Percentiles rank a stretch among this genome's conserved stretches.
Evolutionary conservation across 2,797 vertebrate species (phyloP).

Genomic region (Oophaga sylvatica): DNA sequence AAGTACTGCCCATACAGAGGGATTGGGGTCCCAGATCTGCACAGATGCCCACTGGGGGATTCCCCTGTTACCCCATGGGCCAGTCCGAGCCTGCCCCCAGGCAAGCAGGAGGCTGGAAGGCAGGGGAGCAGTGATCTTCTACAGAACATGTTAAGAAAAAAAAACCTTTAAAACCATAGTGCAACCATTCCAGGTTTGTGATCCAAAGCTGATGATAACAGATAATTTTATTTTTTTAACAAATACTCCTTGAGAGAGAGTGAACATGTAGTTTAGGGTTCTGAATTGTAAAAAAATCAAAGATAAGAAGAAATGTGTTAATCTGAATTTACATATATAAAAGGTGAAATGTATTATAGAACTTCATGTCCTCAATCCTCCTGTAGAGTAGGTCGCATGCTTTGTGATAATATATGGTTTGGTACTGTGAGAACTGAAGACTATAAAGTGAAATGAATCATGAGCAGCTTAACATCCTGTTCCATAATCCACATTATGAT

Average conservation of each 20-base stretch:
- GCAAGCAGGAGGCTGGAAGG: too few relatives aligned
- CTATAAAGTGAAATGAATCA: slow-evolving; percentile 53
- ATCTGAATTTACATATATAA: background rate
- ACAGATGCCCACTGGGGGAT: too few relatives aligned
- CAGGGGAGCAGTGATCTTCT: too few relatives aligned
- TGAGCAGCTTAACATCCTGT: slow-evolving; percentile 52
- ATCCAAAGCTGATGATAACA: background rate
- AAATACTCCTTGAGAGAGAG: background rate
- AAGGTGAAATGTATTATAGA: background rate
- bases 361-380: slow-evolving; percentile 11
- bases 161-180: too few relatives aligned
- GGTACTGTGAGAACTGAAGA: slow-evolving; percentile 31
- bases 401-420: slow-evolving; percentile 23
- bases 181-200: too few relatives aligned
- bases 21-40: too few relatives aligned
- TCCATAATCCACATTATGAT: slow-evolving; percentile 58
- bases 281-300: background rate
- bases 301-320: background rate
- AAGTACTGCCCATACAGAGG: too few relatives aligned
- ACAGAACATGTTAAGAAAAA: too few relatives aligned
- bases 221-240: too few relatives aligned
- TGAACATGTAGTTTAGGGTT: background rate
- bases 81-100: too few relatives aligned
- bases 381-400: background rate
- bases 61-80: too few relatives aligned